These are phyloP conservation scores for Cotesia chilonis DNA, from an alignment of 1,140 invertebrate genomes.

Conservation along the genomic window DNA sequence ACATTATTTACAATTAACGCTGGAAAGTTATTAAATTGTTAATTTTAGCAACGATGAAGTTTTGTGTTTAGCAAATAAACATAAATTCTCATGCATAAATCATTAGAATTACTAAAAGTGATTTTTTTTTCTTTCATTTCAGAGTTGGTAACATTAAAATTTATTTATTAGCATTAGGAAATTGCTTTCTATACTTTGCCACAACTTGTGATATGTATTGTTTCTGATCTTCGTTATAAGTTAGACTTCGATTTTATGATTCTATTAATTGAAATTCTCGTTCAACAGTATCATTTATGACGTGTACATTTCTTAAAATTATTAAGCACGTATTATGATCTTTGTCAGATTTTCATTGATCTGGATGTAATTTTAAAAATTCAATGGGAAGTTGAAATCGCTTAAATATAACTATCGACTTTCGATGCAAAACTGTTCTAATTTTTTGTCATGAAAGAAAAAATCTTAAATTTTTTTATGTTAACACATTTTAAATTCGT, in stretches of 20 bases:
- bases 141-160: not conserved
- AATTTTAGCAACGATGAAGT: too few species aligned
- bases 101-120: too few species aligned
- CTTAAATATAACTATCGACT: slow-evolving; percentile 4
- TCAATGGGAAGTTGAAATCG: not conserved
- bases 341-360: slow-evolving; percentile 23
- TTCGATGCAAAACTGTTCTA: slow-evolving; percentile 30
- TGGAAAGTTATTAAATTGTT: too few species aligned
- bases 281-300: not conserved
- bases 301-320: slow-evolving; percentile 23
- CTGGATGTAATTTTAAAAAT: slow-evolving; percentile 18
- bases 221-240: slow-evolving; percentile 23
- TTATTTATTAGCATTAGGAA: slow-evolving; percentile 17
- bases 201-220: slow-evolving; percentile 29
- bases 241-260: slow-evolving; percentile 23
- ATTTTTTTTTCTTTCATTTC: not conserved
- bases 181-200: slow-evolving; percentile 13
- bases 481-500: not conserved
- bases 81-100: too few species aligned
- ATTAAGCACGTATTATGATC: not conserved
- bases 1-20: too few species aligned
- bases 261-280: slow-evolving; percentile 2
- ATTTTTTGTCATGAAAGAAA: not conserved
- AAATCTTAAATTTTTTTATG: not conserved
- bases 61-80: too few species aligned